These are phyloP conservation scores for Butastur rufipennis DNA, from an alignment of 2,113 vertebrate genomes.

Conservation along the genomic window DNA sequence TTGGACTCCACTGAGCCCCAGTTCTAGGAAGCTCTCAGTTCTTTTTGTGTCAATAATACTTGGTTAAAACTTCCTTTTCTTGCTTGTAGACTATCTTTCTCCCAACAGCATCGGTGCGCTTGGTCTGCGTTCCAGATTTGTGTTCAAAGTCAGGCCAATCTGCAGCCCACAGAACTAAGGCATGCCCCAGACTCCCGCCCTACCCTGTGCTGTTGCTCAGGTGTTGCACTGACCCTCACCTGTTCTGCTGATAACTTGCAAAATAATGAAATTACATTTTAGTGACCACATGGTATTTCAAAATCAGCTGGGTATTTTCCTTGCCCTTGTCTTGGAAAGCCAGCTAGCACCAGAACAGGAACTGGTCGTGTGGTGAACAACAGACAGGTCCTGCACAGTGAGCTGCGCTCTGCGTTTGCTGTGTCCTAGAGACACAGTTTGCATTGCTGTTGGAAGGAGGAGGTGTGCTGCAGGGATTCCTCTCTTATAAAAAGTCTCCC, in stretches of 20 bases:
- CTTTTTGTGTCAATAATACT: neutral
- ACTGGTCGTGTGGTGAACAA: fast-evolving
- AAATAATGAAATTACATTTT: neutral
- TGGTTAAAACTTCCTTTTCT: neutral
- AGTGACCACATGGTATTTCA: neutral
- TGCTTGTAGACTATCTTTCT: neutral
- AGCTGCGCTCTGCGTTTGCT: fast-evolving
- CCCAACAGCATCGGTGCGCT: fast-evolving
- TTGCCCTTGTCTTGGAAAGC: neutral
- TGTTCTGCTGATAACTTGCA: neutral
- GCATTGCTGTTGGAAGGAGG: neutral
- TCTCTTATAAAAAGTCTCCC: neutral
- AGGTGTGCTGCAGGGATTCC: neutral
- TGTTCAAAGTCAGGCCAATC: neutral
- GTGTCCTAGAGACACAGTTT: neutral
- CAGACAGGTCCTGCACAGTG: fast-evolving
- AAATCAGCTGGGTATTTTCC: neutral
- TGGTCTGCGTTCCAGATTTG: neutral
- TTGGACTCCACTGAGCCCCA: neutral
- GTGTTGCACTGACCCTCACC: neutral
- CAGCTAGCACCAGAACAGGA: neutral
- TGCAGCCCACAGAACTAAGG: neutral
- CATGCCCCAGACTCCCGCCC: too few relatives aligned
- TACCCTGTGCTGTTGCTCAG: too few relatives aligned
- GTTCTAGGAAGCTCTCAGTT: neutral